Base-by-base conservation (phyloP, 2,888 invertebrate genomes). In the Caenorhabditis zanzibari region DNA sequence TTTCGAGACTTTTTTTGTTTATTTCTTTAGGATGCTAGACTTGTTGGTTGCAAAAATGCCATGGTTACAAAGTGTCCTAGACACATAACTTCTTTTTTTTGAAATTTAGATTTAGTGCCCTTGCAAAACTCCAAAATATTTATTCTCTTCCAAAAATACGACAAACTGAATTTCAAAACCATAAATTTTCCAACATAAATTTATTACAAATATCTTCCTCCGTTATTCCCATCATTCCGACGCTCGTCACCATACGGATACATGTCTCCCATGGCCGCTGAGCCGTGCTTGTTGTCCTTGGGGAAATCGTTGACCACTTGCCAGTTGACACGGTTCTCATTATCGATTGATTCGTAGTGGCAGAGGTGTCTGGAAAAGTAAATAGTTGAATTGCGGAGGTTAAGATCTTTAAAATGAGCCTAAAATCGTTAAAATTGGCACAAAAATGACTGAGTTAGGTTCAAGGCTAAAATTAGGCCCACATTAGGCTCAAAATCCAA, bases 181-280 rank as follows among this genome's bases (percentile, higher is more conserved):
- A 64, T 49, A 49, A 19, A 35, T 44, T 12, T n/a, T n/a, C n/a
- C n/a, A n/a, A n/a, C n/a, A n/a, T n/a, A 35, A 49, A 28, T 24
- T 47, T 32, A 58, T 69, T 41, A 69, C 77, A 77, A 69, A 35
- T 77, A 77, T 63, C 71, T 69, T 28, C 49, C 61, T 47, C 61
- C 77, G 38, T 68, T 68, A 0, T 28, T 61, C 16, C 47, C 47
- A 58, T 75, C 73, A 44, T 77, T 81, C 22, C 74, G 32, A 24
- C 84, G 63, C 12, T 86, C 86, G 52, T 86, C 87, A 47, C 88
- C 88, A 61, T 90, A 90, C 12, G 89, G 90, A 75, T 90, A 90
- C 28, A 85, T 82, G 59, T 90, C 88, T 22, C 91, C 91, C 80
- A 91, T 90, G 10, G 87, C 85, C 12, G 91, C 90, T n/a, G 90